phyloP scores from a whole-genome alignment of 2,797 vertebrate species.

The Pangasius sanitwongsei region DNA sequence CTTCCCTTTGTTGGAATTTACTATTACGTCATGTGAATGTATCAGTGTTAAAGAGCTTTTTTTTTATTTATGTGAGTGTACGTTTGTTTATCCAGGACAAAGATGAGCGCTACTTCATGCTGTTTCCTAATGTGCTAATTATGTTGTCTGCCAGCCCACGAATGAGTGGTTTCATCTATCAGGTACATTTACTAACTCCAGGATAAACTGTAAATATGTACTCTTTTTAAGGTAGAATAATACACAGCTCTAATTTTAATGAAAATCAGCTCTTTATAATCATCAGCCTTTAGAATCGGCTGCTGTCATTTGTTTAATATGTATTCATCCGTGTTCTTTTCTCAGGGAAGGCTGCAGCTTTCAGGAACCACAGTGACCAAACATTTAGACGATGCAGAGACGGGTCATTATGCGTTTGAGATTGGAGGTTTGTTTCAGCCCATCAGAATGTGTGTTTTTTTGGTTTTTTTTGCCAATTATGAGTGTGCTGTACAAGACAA shows the following conservation, averaged over 20 bases:
- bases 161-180: slow-evolving; percentile 98
- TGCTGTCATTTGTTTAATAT: background rate
- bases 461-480: background rate
- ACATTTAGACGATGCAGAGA: slow-evolving; percentile 83
- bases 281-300: background rate
- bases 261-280: background rate
- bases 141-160: slow-evolving; percentile 94
- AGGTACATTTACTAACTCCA: slow-evolving; percentile 74
- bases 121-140: slow-evolving; percentile 88
- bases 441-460: background rate
- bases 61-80: background rate
- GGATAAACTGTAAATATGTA: background rate
- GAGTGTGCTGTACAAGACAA: background rate
- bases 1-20: background rate
- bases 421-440: slow-evolving; percentile 83
- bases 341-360: slow-evolving; percentile 86
- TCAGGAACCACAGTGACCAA: slow-evolving; percentile 84
- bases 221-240: slow-evolving; percentile 4
- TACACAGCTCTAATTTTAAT: background rate
- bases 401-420: slow-evolving; percentile 84
- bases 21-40: background rate
- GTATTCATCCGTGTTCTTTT: background rate
- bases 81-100: slow-evolving; percentile 80
- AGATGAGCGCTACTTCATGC: slow-evolving; percentile 93
- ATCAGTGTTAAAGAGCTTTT: background rate